Evolutionary conservation across 1,140 invertebrate species (phyloP), one percentile per base, ranked within the genome.

Genomic region (Sesamia nonagrioides): DNA sequence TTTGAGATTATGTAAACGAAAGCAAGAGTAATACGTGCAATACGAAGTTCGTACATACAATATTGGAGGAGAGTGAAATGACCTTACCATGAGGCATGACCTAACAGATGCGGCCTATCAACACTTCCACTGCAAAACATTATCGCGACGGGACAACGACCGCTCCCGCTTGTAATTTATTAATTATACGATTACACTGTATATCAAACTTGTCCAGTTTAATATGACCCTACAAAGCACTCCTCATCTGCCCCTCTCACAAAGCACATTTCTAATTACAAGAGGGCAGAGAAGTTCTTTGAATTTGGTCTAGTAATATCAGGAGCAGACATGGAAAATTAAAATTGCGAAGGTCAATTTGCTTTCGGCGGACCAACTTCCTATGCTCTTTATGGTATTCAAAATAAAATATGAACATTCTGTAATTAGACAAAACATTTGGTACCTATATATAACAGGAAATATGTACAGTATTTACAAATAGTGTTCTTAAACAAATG

Each of bases 171-270:
- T 85, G 86, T 92, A 91, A 92, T 91, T 92, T 92, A 94, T 92
- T 94, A 94, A 94, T 94, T 94, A 91, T 87, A 92, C 88, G 85
- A 90, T 88, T 89, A 89, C 85, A 83, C 79, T 80, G 86, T 86
- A 85, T 84, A 84, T 75, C 80, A 85, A 84, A 82, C 76, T 81
- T 83, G 84, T 74, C 91, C 92, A 91, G 80, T 83, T 54, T 84
- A 86, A 79, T 78, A 37, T 76, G 90, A 89, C 69, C 87, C 72
- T 60, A 79, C 66, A 68, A 66, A 69, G 40, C 37, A 50, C 40
- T 68, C 78, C 48, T 77, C 78, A 63, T 58, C 68, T 52, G 40
- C 63, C 79, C 69, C 68, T 60, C 63, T 52, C 8, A 58, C 48
- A 45, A 75, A 66, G 48, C 37, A 50, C n/a, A 33, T 66, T 52